Percentiles rank a stretch among this genome's conserved stretches.
Evolutionary conservation across 2,113 vertebrate genomes (phyloP).

Genomic region (Panurus biarmicus): DNA sequence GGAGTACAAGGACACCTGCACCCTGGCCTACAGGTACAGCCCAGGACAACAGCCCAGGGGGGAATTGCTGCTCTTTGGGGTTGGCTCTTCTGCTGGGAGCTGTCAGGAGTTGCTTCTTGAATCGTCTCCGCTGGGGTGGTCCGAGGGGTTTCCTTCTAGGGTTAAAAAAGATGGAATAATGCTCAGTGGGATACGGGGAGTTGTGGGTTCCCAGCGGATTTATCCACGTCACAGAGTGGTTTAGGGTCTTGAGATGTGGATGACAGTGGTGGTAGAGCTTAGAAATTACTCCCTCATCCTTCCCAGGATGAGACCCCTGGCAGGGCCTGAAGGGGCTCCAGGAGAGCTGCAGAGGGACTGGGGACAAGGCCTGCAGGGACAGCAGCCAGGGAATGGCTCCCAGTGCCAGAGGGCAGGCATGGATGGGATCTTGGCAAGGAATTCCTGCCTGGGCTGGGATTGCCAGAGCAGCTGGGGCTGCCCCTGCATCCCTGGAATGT

Average conservation of each 20-base stretch:
- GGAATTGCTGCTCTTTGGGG: neutral
- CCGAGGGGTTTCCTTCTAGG: neutral
- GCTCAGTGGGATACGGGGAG: rapidly evolving
- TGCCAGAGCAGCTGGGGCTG: neutral
- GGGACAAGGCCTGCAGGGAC: neutral
- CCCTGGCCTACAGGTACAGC: constrained; percentile 87
- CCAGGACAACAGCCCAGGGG: rapidly evolving
- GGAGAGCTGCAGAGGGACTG: neutral
- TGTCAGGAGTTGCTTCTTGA: neutral
- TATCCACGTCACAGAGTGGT: rapidly evolving
- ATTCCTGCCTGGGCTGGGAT: neutral
- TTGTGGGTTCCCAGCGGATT: neutral
- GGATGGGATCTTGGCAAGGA: neutral
- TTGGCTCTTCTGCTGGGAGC: rapidly evolving
- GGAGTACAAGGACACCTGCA: constrained; percentile 95
- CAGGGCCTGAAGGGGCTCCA: neutral
- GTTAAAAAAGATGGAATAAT: neutral
- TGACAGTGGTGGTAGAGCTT: neutral
- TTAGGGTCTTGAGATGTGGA: neutral
- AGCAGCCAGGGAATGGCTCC: neutral
- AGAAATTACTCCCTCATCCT: neutral
- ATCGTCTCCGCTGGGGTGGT: neutral
- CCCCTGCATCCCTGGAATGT: neutral
- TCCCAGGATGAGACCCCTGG: no score
- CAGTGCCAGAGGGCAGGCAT: neutral